These are phyloP conservation scores for Leucania comma DNA, from an alignment of 2,888 invertebrate species.

Conservation along the genomic window DNA sequence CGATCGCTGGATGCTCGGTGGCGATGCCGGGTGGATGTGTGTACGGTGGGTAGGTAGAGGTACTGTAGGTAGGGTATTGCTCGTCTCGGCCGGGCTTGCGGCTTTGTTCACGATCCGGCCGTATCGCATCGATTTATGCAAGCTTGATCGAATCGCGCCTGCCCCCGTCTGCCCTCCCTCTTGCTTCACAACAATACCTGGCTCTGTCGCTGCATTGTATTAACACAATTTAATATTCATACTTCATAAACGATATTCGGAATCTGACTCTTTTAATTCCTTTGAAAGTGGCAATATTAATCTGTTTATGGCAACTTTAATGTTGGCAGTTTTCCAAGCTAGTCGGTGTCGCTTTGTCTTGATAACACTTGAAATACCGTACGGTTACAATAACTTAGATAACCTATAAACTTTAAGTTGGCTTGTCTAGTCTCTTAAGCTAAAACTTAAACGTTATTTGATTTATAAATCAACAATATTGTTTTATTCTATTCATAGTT, in stretches of 20 bases:
- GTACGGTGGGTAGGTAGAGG: conserved; percentile 40
- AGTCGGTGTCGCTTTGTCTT: conserved; percentile 10
- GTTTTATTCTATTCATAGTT: conserved; percentile 71
- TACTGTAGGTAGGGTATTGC: conserved; percentile 62
- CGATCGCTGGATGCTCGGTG: conserved; percentile 31
- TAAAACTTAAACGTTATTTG: conserved; percentile 9
- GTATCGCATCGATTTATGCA: conserved; percentile 90
- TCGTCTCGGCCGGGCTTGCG: conserved; percentile 79
- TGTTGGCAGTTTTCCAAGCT: conserved; percentile 25
- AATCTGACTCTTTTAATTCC: conserved; percentile 39
- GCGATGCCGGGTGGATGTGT: conserved; percentile 46
- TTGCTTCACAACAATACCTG: conserved; percentile 78
- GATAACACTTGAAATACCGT: conserved; percentile 17
- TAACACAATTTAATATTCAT: conserved; percentile 60
- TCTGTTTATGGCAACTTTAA: conserved; percentile 23
- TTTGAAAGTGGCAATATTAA: conserved; percentile 51
- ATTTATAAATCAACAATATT: conserved; percentile 61
- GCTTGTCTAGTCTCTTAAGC: background rate
- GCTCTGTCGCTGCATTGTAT: conserved; percentile 73
- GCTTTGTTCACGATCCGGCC: conserved; percentile 87
- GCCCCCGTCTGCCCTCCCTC: conserved; percentile 69
- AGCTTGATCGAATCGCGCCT: conserved; percentile 86
- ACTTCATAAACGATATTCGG: conserved; percentile 43
- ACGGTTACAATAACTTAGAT: conserved; percentile 7
- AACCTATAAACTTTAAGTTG: background rate